A percentile compares a stretch with the other conserved stretches of the same genome.
Conservation (phyloP, 1,140 invertebrate genomes). For the Saxidomus purpurata region DNA sequence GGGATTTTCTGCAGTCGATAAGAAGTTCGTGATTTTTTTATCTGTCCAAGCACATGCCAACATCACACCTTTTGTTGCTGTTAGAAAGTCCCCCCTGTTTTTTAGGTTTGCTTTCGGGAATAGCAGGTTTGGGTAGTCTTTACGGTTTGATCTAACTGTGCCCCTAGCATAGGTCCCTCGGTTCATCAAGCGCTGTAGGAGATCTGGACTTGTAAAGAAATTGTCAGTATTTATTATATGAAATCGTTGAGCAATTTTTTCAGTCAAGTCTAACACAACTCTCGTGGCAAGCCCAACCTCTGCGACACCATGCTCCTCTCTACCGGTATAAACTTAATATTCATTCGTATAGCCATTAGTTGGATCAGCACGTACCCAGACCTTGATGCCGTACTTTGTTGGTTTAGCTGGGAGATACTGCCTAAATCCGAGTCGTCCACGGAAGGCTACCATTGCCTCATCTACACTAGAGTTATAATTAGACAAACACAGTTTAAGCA, state of each 20-base stretch:
- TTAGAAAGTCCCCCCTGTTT: not conserved
- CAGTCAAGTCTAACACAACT: not conserved
- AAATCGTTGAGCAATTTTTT: not conserved
- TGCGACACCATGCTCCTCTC: not conserved
- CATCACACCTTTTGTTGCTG: not conserved
- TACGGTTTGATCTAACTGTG: not conserved
- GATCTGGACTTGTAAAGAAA: slow-evolving; percentile 17
- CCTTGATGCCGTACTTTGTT: slow-evolving; percentile 56
- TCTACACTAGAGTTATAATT: slow-evolving; percentile 52
- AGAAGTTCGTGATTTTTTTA: not conserved
- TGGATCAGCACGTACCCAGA: slow-evolving; percentile 56
- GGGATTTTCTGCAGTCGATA: slow-evolving; percentile 26
- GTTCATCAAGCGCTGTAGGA: not conserved
- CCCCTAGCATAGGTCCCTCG: slow-evolving; percentile 3
- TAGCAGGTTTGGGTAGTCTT: not conserved
- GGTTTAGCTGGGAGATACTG: slow-evolving; percentile 65
- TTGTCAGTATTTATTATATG: slow-evolving; percentile 19
- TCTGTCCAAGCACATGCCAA: slow-evolving; percentile 8
- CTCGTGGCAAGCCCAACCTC: slow-evolving; percentile 7
- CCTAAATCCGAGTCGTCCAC: slow-evolving; percentile 58
- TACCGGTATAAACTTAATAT: slow-evolving; percentile 41
- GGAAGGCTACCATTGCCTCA: slow-evolving; percentile 59
- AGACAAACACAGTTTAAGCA: not conserved
- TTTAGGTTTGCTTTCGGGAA: not conserved
- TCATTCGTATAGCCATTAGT: slow-evolving; percentile 51